Conservation (phyloP, 2,888 invertebrate species). For the Heliothis peltigera region DNA sequence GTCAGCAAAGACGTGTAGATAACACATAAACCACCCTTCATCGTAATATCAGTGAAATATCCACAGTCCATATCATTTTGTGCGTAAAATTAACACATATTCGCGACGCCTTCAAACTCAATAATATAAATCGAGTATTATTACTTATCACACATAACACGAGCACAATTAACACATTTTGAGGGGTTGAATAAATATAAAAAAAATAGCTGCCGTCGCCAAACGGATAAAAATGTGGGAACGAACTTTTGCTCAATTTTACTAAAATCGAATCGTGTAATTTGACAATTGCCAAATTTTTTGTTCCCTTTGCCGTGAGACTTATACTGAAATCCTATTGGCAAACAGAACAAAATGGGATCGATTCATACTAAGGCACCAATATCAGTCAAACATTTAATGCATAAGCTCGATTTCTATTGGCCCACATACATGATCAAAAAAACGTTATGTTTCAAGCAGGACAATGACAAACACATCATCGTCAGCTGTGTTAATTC, state of each 20-base stretch:
- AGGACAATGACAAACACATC: background rate
- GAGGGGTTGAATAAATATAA: constrained; percentile 57
- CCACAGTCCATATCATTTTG: constrained; percentile 88
- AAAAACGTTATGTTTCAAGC: constrained; percentile 64
- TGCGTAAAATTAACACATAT: constrained; percentile 83
- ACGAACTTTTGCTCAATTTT: constrained; percentile 70
- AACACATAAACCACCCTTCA: constrained; percentile 90
- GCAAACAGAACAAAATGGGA: constrained; percentile 48
- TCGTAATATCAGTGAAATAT: constrained; percentile 88
- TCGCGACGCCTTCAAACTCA: constrained; percentile 72
- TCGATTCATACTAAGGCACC: constrained; percentile 66
- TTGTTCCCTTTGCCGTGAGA: constrained; percentile 47
- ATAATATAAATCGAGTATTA: constrained; percentile 59
- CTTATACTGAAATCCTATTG: constrained; percentile 64
- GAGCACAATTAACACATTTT: constrained; percentile 70
- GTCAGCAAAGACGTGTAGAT: constrained; percentile 91
- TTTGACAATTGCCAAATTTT: constrained; percentile 71
- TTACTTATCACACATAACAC: constrained; percentile 66
- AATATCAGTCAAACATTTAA: constrained; percentile 82
- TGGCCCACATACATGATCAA: constrained; percentile 54
- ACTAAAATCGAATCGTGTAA: constrained; percentile 71
- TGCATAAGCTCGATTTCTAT: constrained; percentile 65
- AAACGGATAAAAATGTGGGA: constrained; percentile 67
- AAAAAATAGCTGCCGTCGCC: constrained; percentile 63
- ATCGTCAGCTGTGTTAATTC: background rate